These are phyloP conservation scores for Mus minutoides DNA, from an alignment of 2,797 vertebrate genomes.

Conservation along the genomic window DNA sequence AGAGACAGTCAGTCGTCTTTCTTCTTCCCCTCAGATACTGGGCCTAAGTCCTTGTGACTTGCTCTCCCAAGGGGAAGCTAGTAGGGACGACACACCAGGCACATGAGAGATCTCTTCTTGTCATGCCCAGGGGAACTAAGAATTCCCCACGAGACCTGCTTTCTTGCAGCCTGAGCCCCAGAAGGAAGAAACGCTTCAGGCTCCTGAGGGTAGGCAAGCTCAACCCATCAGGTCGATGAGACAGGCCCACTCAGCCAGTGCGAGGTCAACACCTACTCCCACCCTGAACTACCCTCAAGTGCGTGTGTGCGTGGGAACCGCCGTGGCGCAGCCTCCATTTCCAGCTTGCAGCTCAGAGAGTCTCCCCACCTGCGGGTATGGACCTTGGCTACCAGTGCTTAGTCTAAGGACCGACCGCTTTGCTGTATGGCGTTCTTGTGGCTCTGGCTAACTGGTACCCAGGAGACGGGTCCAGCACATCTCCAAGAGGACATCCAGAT, in stretches of 20 bases:
- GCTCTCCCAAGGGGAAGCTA: background rate
- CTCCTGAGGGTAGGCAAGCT: background rate
- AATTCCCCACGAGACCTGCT: background rate
- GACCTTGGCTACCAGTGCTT: background rate
- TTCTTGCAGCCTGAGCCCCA: background rate
- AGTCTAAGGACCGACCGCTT: no score
- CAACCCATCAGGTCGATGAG: background rate
- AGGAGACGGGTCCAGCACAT: background rate
- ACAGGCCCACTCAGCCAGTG: background rate
- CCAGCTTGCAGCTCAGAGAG: background rate
- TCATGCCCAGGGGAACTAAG: background rate
- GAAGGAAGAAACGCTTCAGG: background rate
- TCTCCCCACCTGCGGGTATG: background rate
- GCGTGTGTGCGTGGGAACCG: background rate
- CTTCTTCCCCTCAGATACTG: background rate
- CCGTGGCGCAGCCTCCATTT: rapidly evolving
- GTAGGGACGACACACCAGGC: no score
- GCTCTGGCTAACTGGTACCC: background rate
- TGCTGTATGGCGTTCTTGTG: background rate
- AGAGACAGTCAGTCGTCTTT: background rate
- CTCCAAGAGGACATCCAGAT: background rate
- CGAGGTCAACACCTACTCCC: background rate
- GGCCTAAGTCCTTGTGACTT: background rate
- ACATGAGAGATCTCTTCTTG: background rate
- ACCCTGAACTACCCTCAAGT: background rate